Conservation (phyloP, 2,888 invertebrate species). For the Kryphioiulus occultus region DNA sequence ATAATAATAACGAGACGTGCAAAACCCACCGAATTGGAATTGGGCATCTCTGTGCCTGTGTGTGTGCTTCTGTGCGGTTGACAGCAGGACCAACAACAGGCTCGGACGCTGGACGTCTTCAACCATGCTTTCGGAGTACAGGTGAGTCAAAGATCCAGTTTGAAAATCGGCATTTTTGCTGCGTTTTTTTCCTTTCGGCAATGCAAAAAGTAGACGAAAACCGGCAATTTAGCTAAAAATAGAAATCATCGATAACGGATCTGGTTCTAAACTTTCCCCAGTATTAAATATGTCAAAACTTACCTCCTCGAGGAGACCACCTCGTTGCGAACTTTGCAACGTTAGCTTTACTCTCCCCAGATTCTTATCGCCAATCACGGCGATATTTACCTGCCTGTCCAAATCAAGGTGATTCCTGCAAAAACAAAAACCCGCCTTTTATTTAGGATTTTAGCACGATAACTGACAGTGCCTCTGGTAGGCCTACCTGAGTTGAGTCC, state of each 20-base stretch:
- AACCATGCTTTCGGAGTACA: neutral
- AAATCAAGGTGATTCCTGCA: neutral
- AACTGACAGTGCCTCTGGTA: neutral
- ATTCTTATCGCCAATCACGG: constrained; percentile 21
- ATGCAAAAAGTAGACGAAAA: neutral
- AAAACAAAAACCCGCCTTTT: neutral
- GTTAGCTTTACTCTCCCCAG: neutral
- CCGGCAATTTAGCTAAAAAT: neutral
- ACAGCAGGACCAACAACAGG: neutral
- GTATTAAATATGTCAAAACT: neutral
- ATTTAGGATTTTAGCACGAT: neutral
- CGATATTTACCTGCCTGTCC: neutral
- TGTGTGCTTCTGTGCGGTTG: neutral
- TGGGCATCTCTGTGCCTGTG: too few species aligned
- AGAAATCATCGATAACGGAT: neutral
- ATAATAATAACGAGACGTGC: too few species aligned
- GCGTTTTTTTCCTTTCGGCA: too few species aligned
- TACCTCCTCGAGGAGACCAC: neutral
- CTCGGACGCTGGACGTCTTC: neutral
- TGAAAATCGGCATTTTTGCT: neutral
- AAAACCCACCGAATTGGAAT: too few species aligned
- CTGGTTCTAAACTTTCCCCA: neutral
- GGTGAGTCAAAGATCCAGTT: neutral
- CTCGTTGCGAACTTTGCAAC: constrained; percentile 21
- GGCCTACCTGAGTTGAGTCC: neutral